These are phyloP conservation scores for Heliopora coerulea DNA, from an alignment of 92 coral and sea anemone genomes.

Conservation along the genomic window DNA sequence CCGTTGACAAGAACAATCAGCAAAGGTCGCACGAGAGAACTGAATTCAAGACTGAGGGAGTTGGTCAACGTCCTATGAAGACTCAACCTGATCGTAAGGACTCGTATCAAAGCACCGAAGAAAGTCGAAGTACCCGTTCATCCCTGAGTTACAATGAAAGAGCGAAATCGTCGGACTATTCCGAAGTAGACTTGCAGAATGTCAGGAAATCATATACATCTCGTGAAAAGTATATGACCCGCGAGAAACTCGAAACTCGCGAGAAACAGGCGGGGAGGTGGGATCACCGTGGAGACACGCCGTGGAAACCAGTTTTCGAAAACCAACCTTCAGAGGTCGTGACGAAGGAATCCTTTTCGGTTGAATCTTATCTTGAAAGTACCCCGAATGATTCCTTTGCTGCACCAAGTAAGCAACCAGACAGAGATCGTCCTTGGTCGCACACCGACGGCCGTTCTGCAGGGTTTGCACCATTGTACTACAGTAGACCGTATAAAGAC, in stretches of 20 bases:
- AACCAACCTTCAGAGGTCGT: neutral
- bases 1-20: constrained; percentile 30
- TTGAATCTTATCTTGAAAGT: constrained; percentile 18
- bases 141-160: neutral
- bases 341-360: constrained; percentile 11
- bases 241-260: constrained; percentile 21
- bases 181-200: neutral
- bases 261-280: constrained; percentile 16
- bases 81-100: neutral
- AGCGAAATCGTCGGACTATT: neutral
- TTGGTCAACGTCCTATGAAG: no score
- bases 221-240: neutral
- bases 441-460: neutral
- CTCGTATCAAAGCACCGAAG: constrained; percentile 1
- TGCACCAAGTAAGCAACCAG: neutral
- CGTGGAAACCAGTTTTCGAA: constrained; percentile 13
- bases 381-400: neutral
- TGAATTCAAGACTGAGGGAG: neutral
- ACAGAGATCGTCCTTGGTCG: constrained; percentile 17
- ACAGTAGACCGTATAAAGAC: neutral
- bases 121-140: neutral
- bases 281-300: neutral
- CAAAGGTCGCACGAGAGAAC: constrained; percentile 6
- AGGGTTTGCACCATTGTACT: neutral
- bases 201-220: no score